Conservation (phyloP, 2,113 vertebrate genomes). For the Pteropus alecto region DNA sequence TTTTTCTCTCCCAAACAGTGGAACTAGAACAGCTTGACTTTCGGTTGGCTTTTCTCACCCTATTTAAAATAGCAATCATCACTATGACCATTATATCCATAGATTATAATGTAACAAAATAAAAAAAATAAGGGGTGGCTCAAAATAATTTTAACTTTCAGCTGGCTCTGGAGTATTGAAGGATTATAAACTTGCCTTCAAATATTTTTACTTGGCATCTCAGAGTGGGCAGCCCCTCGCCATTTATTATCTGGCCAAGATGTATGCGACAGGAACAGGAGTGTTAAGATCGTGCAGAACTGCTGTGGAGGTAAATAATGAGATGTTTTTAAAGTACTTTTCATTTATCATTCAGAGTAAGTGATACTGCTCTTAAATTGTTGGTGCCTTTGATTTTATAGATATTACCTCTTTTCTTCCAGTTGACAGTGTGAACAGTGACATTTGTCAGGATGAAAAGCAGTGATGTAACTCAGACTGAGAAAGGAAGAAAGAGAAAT, state of each 20-base stretch:
- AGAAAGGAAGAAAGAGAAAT: not conserved
- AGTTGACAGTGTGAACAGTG: not conserved
- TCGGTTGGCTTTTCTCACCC: not conserved
- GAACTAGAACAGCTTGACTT: not conserved
- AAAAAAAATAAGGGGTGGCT: not conserved
- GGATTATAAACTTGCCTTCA: slow-evolving; percentile 81
- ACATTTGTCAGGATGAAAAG: not conserved
- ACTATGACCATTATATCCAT: not conserved
- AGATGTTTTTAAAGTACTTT: not conserved
- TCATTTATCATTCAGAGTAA: not conserved
- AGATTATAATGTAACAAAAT: not conserved
- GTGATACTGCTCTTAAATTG: not conserved
- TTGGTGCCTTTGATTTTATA: not conserved
- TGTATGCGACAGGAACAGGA: slow-evolving; percentile 76
- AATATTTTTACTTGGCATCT: slow-evolving; percentile 81
- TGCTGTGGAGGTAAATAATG: slow-evolving; percentile 75
- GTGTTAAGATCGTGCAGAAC: slow-evolving; percentile 78
- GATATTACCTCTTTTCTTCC: not conserved
- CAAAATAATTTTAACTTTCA: slow-evolving; percentile 71
- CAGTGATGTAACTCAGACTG: not conserved
- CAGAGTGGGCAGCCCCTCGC: slow-evolving; percentile 79
- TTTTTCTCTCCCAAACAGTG: not conserved
- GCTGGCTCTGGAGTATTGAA: slow-evolving; percentile 78
- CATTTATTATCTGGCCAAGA: slow-evolving; percentile 79
- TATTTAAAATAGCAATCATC: slow-evolving; percentile 3